A percentile compares a stretch with the other conserved stretches of the same genome.
phyloP scores from a whole-genome alignment of 1,140 invertebrate species.

The Ceratosolen solmsi region DNA sequence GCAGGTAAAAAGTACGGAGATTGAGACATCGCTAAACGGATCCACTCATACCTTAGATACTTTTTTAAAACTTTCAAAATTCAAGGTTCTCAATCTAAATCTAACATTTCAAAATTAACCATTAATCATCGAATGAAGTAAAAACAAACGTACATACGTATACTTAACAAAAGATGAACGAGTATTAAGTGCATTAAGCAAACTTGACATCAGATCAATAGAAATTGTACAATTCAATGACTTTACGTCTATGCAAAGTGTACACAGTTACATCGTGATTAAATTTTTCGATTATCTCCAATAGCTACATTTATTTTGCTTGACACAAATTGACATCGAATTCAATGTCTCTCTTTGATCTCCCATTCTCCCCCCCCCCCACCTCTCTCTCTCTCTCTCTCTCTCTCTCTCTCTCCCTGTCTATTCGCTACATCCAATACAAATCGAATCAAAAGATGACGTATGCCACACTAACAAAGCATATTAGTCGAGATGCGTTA shows the following conservation, averaged over 20 bases:
- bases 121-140: background rate
- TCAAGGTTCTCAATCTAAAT: background rate
- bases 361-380: no score
- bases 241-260: background rate
- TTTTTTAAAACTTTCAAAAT: constrained; percentile 10
- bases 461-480: no score
- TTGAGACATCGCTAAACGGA: background rate
- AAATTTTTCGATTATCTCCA: constrained; percentile 28
- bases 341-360: background rate
- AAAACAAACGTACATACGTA: background rate
- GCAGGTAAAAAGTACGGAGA: background rate
- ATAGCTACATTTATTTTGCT: background rate
- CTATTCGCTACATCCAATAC: no score
- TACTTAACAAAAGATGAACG: background rate
- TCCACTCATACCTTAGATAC: constrained; percentile 6
- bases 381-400: no score
- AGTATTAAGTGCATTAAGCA: background rate
- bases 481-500: no score
- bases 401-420: no score
- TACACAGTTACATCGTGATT: background rate
- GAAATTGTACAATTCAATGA: background rate
- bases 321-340: background rate
- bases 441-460: no score
- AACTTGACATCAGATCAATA: background rate
- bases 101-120: background rate